Evolutionary conservation across 2,888 invertebrate genomes (phyloP), one percentile per base, ranked within the genome.

Genomic region (Sinelater perroti): DNA sequence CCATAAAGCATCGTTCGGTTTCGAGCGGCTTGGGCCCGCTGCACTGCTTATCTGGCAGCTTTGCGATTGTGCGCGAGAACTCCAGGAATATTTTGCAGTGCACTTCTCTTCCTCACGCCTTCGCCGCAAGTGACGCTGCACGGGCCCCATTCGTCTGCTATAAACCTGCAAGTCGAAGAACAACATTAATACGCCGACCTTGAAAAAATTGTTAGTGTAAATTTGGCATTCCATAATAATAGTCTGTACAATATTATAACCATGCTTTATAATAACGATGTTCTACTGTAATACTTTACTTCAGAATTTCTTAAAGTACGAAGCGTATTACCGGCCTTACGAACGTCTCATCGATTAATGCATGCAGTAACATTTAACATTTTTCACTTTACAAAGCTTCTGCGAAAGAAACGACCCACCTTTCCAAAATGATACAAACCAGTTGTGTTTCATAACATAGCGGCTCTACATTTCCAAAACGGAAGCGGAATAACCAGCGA

Each of bases 11-110:
- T 69, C 88, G 82, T 73, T 95, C 93, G 0, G 86, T 87, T 66
- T 91, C 90, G 0, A 85, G 76, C 0, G 96, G 95, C 72, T 93
- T 94, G 0, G 87, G 87, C 0, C 94, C 95, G 68, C 89, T 86
- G 74, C 97, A 97, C 72, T 95, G 89, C 47, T 86, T 85, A 72
- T 96, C 95, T 0, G 95, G 93, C 6, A 96, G 81, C 66, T 90
- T 91, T 3, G 93, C 93, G 47, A 93, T 89, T 0, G 94, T 94
- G 65, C 90, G 85, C 54, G 95, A 93, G 78, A 95, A 95, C 77
- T 95, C 94, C 60, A 97, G 81, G 79, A 92, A 95, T 70, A 97
- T 95, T 81, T 93, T 94, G 81, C 98, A 98, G 68, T 91, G 88
- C n/a, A 95, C 95, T 68, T 89, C 87, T 21, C 96, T 87, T 63